Base-by-base conservation (phyloP, 2,113 vertebrate species). In the Gadus macrocephalus region DNA sequence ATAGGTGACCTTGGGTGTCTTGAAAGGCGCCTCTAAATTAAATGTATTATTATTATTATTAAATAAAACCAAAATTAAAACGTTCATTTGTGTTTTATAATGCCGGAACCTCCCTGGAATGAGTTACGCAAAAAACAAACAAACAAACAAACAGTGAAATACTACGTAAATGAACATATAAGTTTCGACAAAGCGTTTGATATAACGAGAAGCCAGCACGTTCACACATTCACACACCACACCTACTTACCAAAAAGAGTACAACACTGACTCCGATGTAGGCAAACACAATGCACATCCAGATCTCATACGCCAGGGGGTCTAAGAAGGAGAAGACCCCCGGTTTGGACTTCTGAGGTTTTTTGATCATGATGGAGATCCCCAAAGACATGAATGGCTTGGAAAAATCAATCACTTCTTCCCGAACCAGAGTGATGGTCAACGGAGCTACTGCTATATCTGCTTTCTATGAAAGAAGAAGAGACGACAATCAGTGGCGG, bases 361-460 rank as follows among this genome's bases (percentile, higher is more conserved):
- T 98, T 90, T 98, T 98, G 89, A 98, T 98, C 96, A 98, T 98
- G 87, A 98, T 98, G 81, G 96, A 98, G 85, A 98, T 98, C 70
- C 96, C 96, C 87, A 98, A 90, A 84, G 96, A 97, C 96, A 98
- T 98, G 91, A 98, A 98, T 67, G 96, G 96, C 89, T 98, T 98
- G 80, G 96, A 98, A 90, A 98, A 98, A 91, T 98, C 96, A 60
- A 98, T 98, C 91, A 98, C 96, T 85, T 98, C 96, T 87, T 98
- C 96, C 86, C 96, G 92, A 79, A 98, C 96, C 80, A 98, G 86
- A 35, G 96, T 97, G 75, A 98, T 98, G 20, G 96, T 98, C 86
- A 98, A 85, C 15, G 96, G 96, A 81, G 96, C 96, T 0, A 98
- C 93, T 38, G 96, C 96, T 84, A 98, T 98, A 72, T 98, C 96